Evolutionary conservation across 2,113 vertebrate species (phyloP), one percentile per base, ranked within the genome.

Genomic region (Oxyura jamaicensis): DNA sequence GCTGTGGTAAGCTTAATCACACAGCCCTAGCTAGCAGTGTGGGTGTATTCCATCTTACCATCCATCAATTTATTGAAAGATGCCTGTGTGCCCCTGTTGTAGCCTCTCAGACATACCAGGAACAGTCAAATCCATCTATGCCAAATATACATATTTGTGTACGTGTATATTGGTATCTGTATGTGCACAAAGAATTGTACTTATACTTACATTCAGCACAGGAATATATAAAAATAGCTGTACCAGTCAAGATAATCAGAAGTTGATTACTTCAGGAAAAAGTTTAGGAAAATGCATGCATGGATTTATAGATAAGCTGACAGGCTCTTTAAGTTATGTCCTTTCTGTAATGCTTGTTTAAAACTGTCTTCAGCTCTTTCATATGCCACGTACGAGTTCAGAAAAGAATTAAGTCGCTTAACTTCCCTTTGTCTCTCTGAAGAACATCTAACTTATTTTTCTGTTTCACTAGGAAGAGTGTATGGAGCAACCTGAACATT

Each of bases 401-500:
- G 55, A 31, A 53, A 21, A 53, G 41, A 28, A 86, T 65, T 16
- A 44, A 55, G 23, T 83, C 41, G 35, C 41, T 63, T 65, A 66
- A 75, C 33, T 41, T 66, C 13, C 21, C 75, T 44, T 74, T 52
- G 23, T 8, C 21, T 62, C 11, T 62, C 44, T 74, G 41, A 36
- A 62, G 41, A 91, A 22, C 4, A 48, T 82, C 55, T 41, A 20
- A 29, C 23, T 84, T 36, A 35, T 18, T 90, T 88, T 93, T 36
- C n/a, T 67, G 6, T 62, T 78, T 68, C 10, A 20, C 0, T 4
- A 18, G 28, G 5, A 82, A 55, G 13, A 22, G 11, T n/a, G 25
- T 46, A 29, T 14, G 35, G 10, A 72, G 41, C 0, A 1, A 71
- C 7, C 17, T 1, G 5, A 83, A 56, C 7, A 6, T 23, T 42